Evolutionary conservation across 2,888 invertebrate genomes (phyloP).

Genomic region (Eremobia ochroleuca): DNA sequence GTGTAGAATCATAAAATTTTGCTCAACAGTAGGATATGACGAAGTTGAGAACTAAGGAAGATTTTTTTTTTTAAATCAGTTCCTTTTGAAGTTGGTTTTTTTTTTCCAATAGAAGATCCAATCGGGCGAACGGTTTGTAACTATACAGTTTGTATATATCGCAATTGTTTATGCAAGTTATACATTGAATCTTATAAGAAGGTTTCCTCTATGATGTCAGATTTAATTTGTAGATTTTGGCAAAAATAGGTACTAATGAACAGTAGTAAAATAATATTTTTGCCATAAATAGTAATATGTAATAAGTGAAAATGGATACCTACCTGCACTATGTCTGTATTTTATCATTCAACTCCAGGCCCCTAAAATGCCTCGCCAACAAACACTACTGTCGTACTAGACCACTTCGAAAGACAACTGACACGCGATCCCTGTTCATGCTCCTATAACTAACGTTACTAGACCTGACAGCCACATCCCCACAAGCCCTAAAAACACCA

Average conservation of each 20-base stretch:
- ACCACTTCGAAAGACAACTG: constrained; percentile 11
- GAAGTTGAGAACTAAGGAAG: neutral
- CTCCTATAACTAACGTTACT: constrained; percentile 46
- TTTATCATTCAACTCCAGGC: neutral
- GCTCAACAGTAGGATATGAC: neutral
- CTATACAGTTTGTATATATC: neutral
- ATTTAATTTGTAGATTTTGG: neutral
- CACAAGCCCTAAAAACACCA: constrained; percentile 58
- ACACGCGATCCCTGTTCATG: constrained; percentile 33
- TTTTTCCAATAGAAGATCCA: neutral
- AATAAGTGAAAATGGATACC: neutral
- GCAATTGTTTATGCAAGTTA: neutral
- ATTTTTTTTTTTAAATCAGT: neutral
- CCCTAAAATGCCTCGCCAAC: neutral
- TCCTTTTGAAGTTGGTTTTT: neutral
- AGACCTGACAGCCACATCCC: constrained; percentile 49
- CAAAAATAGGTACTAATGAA: neutral
- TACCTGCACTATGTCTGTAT: neutral
- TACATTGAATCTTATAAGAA: neutral
- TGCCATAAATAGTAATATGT: too few relatives aligned
- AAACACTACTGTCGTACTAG: neutral
- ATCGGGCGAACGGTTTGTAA: neutral
- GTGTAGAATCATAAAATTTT: neutral
- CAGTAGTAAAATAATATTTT: neutral
- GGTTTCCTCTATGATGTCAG: neutral